Conservation (phyloP, 2,113 vertebrate species). For the Grammomys surdaster region DNA sequence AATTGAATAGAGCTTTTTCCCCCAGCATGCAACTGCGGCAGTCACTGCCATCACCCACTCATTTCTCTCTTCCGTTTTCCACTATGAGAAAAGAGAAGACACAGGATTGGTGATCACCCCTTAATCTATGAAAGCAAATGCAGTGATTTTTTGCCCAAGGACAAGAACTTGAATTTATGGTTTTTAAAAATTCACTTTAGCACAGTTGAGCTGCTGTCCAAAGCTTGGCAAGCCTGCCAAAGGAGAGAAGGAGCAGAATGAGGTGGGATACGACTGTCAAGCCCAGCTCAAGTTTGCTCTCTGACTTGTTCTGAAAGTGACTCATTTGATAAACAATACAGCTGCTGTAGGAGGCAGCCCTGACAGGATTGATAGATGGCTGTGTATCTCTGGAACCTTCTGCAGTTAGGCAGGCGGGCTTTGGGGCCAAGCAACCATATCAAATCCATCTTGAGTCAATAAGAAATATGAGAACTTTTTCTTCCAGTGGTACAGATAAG, state of each 20-base stretch:
- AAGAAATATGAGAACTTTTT: constrained; percentile 71
- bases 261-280: constrained; percentile 63
- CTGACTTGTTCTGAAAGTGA: constrained; percentile 72
- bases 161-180: neutral
- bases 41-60: neutral
- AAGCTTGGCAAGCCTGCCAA: constrained; percentile 24
- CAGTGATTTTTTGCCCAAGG: neutral
- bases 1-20: neutral
- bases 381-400: constrained; percentile 73
- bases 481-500: constrained; percentile 61
- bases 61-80: neutral
- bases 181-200: neutral
- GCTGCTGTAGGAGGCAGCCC: constrained; percentile 67
- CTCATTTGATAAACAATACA: constrained; percentile 72
- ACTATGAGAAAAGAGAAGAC: neutral
- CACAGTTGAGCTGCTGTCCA: constrained; percentile 5
- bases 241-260: constrained; percentile 71
- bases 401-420: constrained; percentile 61
- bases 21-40: neutral
- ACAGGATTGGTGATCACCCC: neutral
- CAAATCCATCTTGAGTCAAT: constrained; percentile 68
- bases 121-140: constrained; percentile 17
- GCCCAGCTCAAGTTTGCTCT: constrained; percentile 67
- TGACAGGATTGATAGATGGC: constrained; percentile 69
- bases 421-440: constrained; percentile 57